Conservation (phyloP, 2,888 invertebrate species). For the Nudaria mundana region DNA sequence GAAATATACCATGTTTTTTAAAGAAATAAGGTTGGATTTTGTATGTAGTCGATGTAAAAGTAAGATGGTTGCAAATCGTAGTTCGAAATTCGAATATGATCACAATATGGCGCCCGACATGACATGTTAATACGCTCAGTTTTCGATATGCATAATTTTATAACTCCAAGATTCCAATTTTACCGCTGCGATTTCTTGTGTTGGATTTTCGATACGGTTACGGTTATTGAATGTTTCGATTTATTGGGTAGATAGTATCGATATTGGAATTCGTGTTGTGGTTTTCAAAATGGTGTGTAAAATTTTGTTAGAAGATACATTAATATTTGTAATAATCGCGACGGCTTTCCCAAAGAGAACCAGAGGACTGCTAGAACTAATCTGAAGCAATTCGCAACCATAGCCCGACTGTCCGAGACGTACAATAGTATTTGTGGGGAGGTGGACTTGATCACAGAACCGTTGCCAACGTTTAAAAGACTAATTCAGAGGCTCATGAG, state of each 20-base stretch:
- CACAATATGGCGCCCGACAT: conserved; percentile 72
- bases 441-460: too few relatives aligned
- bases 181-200: conserved; percentile 23
- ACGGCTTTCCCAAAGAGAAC: too few relatives aligned
- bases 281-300: neutral
- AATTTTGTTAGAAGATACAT: neutral
- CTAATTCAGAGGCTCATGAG: too few relatives aligned
- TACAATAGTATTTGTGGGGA: too few relatives aligned
- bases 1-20: conserved; percentile 4
- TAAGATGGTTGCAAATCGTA: conserved; percentile 26
- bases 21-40: conserved; percentile 34
- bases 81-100: conserved; percentile 68
- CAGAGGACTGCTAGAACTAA: too few relatives aligned
- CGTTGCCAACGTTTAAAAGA: too few relatives aligned
- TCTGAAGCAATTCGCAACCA: too few relatives aligned
- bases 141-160: conserved; percentile 76
- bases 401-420: too few relatives aligned
- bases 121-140: conserved; percentile 75
- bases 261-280: neutral
- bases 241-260: neutral
- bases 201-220: conserved; percentile 7
- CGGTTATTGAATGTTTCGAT: neutral
- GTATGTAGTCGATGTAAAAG: conserved; percentile 18
- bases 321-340: too few relatives aligned
- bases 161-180: conserved; percentile 43